Conservation (phyloP, 1,140 invertebrate species). For the Eupristina koningsbergeri region DNA sequence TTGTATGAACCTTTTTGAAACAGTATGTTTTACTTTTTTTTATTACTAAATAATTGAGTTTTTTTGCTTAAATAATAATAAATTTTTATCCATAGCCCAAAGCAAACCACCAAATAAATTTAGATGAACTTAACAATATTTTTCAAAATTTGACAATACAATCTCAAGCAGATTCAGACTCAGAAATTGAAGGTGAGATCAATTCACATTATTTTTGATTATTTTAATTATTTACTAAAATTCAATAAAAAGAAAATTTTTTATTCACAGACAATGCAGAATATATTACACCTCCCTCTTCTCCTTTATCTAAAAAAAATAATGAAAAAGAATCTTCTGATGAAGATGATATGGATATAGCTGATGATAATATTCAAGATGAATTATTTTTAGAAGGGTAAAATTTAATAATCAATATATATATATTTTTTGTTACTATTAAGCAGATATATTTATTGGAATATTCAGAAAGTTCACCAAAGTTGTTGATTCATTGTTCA, state of each 20-base stretch:
- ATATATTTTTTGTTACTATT: slow-evolving; percentile 40
- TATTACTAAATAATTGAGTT: slow-evolving; percentile 5
- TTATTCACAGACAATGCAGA: slow-evolving; percentile 48
- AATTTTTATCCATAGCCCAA: background rate
- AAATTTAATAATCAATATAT: slow-evolving; percentile 41
- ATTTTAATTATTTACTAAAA: background rate
- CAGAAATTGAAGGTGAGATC: slow-evolving; percentile 52
- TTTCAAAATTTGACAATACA: slow-evolving; percentile 40
- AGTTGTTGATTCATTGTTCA: no score
- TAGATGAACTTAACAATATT: slow-evolving; percentile 36
- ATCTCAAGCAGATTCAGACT: slow-evolving; percentile 19
- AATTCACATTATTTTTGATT: slow-evolving; percentile 12
- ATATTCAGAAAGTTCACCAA: background rate
- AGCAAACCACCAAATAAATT: slow-evolving; percentile 9
- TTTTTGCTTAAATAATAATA: background rate
- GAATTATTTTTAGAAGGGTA: slow-evolving; percentile 71
- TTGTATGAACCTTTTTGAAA: slow-evolving; percentile 32
- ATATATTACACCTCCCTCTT: slow-evolving; percentile 38
- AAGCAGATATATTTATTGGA: background rate
- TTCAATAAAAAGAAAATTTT: background rate
- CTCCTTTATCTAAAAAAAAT: slow-evolving; percentile 8
- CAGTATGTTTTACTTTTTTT: background rate
- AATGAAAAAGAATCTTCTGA: slow-evolving; percentile 27
- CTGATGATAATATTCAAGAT: slow-evolving; percentile 58
- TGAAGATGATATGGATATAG: slow-evolving; percentile 45